Conservation (phyloP, 2,113 vertebrate genomes). For the Neomonachus schauinslandi region DNA sequence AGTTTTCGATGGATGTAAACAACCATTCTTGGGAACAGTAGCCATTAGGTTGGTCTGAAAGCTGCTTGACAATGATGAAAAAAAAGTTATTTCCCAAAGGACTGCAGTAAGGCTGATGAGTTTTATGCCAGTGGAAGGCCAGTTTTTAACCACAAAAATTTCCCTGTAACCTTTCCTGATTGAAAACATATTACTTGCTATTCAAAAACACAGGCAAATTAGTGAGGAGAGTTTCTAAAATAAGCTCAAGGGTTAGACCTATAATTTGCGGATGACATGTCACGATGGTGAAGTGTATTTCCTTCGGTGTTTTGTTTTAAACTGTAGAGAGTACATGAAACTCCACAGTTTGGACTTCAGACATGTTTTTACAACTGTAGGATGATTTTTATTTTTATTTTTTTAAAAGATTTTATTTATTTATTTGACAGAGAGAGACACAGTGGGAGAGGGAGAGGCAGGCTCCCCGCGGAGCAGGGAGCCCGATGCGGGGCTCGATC, state of each 20-base stretch:
- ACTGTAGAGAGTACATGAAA: slow-evolving; percentile 24
- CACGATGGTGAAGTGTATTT: slow-evolving; percentile 82
- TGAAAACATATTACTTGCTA: slow-evolving; percentile 92
- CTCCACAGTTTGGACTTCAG: neutral
- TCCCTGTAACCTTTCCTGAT: slow-evolving; percentile 91
- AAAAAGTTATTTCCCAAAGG: slow-evolving; percentile 78
- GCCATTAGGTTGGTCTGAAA: slow-evolving; percentile 69
- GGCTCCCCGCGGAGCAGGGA: too few relatives aligned
- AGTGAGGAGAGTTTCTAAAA: slow-evolving; percentile 87
- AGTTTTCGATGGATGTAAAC: slow-evolving; percentile 58
- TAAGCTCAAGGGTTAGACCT: slow-evolving; percentile 86
- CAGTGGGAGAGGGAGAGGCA: too few relatives aligned
- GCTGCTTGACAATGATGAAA: slow-evolving; percentile 74
- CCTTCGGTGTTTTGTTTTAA: slow-evolving; percentile 71
- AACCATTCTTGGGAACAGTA: slow-evolving; percentile 67
- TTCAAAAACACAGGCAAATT: slow-evolving; percentile 88
- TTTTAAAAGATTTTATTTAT: too few relatives aligned
- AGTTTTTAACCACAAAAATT: slow-evolving; percentile 92
- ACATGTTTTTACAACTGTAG: slow-evolving; percentile 38
- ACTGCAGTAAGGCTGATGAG: slow-evolving; percentile 59
- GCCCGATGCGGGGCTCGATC: too few relatives aligned
- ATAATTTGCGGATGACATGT: slow-evolving; percentile 87
- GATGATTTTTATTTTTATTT: slow-evolving; percentile 59
- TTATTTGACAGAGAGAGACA: too few relatives aligned
- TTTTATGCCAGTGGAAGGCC: slow-evolving; percentile 85